Conservation (phyloP, 2,888 invertebrate genomes). For the Ptycholaimellus sp. region DNA sequence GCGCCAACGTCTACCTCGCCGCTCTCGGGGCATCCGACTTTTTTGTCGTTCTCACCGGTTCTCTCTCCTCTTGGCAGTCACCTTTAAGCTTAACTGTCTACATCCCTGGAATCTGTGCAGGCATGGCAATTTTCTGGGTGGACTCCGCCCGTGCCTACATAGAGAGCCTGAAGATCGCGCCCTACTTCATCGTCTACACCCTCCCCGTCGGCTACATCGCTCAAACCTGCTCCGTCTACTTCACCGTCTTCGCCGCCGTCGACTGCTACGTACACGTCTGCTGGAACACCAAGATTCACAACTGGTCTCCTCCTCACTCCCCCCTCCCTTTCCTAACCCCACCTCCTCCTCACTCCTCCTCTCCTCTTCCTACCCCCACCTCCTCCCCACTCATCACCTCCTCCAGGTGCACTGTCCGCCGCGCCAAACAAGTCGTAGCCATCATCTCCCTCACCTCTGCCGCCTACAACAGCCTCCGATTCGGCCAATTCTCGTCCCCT, state of each 20-base stretch:
- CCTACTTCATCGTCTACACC: constrained; percentile 21
- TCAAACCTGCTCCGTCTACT: constrained; percentile 23
- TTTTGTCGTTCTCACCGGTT: constrained; percentile 20
- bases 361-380: too few relatives aligned
- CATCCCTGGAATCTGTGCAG: too few relatives aligned
- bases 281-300: too few relatives aligned
- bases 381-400: too few relatives aligned
- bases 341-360: too few relatives aligned
- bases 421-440: constrained; percentile 16
- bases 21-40: constrained; percentile 22
- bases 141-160: constrained; percentile 17
- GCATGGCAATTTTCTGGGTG: constrained; percentile 24
- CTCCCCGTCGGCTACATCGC: constrained; percentile 25
- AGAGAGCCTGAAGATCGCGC: constrained; percentile 16
- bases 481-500: constrained; percentile 15
- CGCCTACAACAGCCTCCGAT: constrained; percentile 21
- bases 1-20: constrained; percentile 22
- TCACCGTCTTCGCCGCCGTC: constrained; percentile 24
- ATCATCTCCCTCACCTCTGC: constrained; percentile 14
- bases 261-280: constrained; percentile 24
- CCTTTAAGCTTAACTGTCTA: too few relatives aligned
- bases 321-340: too few relatives aligned
- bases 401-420: constrained; percentile 16
- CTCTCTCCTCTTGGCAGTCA: too few relatives aligned
- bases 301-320: too few relatives aligned